Evolutionary conservation across 1,140 invertebrate genomes (phyloP).

Genomic region (Drosophila bipectinata): DNA sequence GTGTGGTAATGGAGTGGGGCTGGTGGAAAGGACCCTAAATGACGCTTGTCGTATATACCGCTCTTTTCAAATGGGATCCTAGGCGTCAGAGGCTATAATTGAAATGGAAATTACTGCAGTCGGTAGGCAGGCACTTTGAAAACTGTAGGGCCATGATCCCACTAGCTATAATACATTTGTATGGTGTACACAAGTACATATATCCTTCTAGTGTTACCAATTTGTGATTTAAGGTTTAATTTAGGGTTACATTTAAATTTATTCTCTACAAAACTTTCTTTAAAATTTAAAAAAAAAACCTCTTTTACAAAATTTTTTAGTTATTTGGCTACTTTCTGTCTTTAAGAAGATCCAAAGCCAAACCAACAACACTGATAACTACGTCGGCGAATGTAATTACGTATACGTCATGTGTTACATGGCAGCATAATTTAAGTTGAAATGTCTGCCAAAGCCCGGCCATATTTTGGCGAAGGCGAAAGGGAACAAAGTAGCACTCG

Average conservation of each 20-base stretch:
- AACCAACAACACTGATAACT: background rate
- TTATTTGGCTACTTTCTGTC: background rate
- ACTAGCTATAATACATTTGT: background rate
- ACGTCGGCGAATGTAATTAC: conserved; percentile 44
- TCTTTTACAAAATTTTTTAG: no score
- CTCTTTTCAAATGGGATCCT: conserved; percentile 41
- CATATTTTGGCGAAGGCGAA: conserved; percentile 22
- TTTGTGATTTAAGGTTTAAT: no score
- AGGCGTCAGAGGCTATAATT: conserved; percentile 66
- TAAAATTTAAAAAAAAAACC: no score
- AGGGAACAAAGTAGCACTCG: conserved; percentile 40
- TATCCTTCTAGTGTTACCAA: no score
- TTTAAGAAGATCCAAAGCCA: conserved; percentile 2
- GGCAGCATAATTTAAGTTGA: conserved; percentile 57
- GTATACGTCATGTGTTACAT: conserved; percentile 62
- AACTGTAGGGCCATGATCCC: conserved; percentile 8
- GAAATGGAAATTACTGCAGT: conserved; percentile 71
- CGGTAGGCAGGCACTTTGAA: conserved; percentile 12
- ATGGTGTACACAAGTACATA: no score
- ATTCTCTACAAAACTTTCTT: no score
- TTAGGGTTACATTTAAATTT: no score
- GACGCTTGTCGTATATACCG: conserved; percentile 6
- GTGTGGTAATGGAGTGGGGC: background rate
- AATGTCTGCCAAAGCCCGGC: conserved; percentile 48
- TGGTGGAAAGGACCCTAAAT: conserved; percentile 9